phyloP scores from a whole-genome alignment of 2,888 invertebrate genomes.

The Dolichomitus sp. region DNA sequence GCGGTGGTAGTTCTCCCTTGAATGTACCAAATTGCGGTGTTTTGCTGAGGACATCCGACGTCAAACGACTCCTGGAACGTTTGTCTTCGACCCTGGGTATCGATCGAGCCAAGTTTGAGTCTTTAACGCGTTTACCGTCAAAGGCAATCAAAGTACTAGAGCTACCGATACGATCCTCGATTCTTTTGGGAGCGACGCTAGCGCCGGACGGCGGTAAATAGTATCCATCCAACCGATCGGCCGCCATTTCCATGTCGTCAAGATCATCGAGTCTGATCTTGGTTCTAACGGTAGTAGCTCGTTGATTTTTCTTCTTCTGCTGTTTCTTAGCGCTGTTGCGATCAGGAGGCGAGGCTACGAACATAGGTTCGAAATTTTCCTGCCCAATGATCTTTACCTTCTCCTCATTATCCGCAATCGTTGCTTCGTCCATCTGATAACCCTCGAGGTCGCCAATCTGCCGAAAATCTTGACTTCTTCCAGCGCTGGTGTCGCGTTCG shows the following conservation, averaged over 20 bases:
- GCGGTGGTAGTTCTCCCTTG: conserved; percentile 91
- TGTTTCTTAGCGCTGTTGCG: conserved; percentile 82
- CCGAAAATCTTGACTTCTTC: conserved; percentile 68
- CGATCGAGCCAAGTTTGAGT: conserved; percentile 88
- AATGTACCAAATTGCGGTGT: conserved; percentile 92
- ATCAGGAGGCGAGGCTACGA: conserved; percentile 93
- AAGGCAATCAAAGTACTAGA: conserved; percentile 91
- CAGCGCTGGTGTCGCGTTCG: conserved; percentile 83
- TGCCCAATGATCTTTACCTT: conserved; percentile 77
- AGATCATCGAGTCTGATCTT: conserved; percentile 79
- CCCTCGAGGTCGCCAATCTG: conserved; percentile 22
- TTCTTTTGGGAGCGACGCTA: conserved; percentile 85
- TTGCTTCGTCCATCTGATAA: conserved; percentile 77
- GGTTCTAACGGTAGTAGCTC: conserved; percentile 30
- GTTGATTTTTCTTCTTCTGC: conserved; percentile 66
- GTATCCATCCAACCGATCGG: conserved; percentile 91
- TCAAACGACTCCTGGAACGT: conserved; percentile 82
- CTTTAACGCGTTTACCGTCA: conserved; percentile 92
- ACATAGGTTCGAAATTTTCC: conserved; percentile 93
- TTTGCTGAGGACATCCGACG: conserved; percentile 89
- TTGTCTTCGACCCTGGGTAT: conserved; percentile 85
- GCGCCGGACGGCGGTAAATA: conserved; percentile 90
- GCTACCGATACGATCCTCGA: conserved; percentile 74
- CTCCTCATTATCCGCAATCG: conserved; percentile 5
- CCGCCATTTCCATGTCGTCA: conserved; percentile 90